Conservation (phyloP, 2,888 invertebrate genomes). For the Athalia cordata region DNA sequence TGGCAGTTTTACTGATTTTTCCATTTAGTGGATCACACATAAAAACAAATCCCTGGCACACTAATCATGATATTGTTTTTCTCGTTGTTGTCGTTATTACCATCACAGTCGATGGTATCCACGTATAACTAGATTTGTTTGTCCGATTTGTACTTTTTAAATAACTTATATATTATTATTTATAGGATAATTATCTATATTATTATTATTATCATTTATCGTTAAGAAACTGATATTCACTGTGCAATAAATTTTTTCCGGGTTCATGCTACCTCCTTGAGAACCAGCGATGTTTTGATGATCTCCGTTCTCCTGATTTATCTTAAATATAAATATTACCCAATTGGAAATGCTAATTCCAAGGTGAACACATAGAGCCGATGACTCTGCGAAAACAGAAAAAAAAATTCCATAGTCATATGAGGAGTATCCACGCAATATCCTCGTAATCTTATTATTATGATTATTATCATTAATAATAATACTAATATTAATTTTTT, state of each 20-base stretch:
- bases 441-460: background rate
- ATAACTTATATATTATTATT: background rate
- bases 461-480: background rate
- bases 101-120: background rate
- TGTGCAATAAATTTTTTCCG: background rate
- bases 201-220: background rate
- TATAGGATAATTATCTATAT: background rate
- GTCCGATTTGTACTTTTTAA: background rate
- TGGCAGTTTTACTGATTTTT: slow-evolving; percentile 16
- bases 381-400: background rate
- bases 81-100: background rate
- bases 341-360: slow-evolving; percentile 13
- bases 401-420: too few species aligned
- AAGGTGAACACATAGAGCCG: slow-evolving; percentile 18
- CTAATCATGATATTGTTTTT: background rate
- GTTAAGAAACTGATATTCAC: background rate
- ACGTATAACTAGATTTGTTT: background rate
- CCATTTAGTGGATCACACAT: slow-evolving; percentile 28
- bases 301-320: background rate
- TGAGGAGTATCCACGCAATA: background rate
- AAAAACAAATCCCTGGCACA: too few species aligned
- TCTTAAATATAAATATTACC: slow-evolving; percentile 13
- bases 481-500: too few species aligned
- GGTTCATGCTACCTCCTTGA: background rate
- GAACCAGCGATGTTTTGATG: background rate